phyloP scores from a whole-genome alignment of 2,113 vertebrate genomes.

The Aplodontia rufa region DNA sequence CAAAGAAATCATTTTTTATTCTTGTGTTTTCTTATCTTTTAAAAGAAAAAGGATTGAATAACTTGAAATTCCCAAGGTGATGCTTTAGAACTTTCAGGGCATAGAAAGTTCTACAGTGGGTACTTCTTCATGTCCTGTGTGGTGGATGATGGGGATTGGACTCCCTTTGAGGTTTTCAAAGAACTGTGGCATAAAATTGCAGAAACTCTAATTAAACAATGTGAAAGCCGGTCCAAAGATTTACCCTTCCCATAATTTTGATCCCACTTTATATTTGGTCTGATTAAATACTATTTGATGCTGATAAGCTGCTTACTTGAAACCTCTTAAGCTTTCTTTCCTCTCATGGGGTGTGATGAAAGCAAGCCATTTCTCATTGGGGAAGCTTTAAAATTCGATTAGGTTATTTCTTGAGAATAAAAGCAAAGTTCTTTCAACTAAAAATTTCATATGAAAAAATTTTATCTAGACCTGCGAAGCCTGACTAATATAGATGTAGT shows the following conservation, averaged over 20 bases:
- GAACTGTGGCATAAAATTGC: not conserved
- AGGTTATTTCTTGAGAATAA: not conserved
- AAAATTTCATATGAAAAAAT: not conserved
- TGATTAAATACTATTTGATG: constrained; percentile 37
- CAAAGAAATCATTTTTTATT: not conserved
- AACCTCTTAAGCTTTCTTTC: not conserved
- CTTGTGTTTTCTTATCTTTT: not conserved
- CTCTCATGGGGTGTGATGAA: not conserved
- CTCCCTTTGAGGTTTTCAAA: not conserved
- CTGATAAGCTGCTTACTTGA: constrained; percentile 49
- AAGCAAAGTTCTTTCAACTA: not conserved
- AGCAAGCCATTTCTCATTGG: not conserved
- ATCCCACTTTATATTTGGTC: not conserved
- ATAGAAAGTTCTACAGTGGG: not conserved
- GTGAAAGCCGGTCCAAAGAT: not conserved
- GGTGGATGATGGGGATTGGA: not conserved
- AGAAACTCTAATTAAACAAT: not conserved
- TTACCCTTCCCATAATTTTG: not conserved
- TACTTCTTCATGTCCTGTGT: not conserved
- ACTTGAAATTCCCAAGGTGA: not conserved
- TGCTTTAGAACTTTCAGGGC: too few species aligned
- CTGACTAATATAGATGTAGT: not conserved
- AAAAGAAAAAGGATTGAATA: not conserved
- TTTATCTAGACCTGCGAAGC: not conserved
- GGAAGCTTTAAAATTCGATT: constrained; percentile 14